Evolutionary conservation across 2,888 invertebrate species (phyloP).

Genomic region (Neria commutata): DNA sequence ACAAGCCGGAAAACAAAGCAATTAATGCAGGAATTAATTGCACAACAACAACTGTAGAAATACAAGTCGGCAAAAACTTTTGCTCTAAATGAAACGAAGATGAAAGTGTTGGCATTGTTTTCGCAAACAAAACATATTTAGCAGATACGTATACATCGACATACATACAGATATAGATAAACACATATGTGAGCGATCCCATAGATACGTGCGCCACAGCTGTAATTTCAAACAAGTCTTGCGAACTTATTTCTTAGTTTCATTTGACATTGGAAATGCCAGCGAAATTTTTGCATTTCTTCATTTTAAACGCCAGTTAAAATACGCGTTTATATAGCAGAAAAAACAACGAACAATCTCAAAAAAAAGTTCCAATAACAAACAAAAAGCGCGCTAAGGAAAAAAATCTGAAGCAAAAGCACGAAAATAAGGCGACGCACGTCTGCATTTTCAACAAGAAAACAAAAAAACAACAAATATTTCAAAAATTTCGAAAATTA

Average conservation of each 20-base stretch:
- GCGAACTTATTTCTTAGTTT: slow-evolving; percentile 25
- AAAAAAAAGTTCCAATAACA: no score
- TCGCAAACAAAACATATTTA: background rate
- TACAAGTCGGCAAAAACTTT: no score
- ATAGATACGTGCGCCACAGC: slow-evolving; percentile 13
- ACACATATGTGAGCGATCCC: slow-evolving; percentile 18
- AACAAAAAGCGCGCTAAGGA: no score
- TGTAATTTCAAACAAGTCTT: slow-evolving; percentile 43
- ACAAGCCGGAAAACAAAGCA: background rate
- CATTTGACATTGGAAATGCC: background rate
- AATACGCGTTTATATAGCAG: background rate
- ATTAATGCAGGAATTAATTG: background rate
- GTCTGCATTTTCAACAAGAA: no score
- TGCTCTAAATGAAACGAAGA: background rate
- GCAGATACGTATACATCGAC: background rate
- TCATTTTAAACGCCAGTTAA: no score
- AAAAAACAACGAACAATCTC: background rate
- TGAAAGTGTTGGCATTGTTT: slow-evolving; percentile 14
- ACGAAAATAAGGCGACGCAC: no score
- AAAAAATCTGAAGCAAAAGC: background rate
- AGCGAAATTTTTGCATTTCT: background rate
- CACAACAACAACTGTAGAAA: no score
- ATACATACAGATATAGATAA: background rate
- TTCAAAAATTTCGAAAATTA: background rate
- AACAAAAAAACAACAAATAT: background rate